Evolutionary conservation across 2,888 invertebrate species (phyloP), one percentile per base, ranked within the genome.

Genomic region (Chymomyza procnemis): DNA sequence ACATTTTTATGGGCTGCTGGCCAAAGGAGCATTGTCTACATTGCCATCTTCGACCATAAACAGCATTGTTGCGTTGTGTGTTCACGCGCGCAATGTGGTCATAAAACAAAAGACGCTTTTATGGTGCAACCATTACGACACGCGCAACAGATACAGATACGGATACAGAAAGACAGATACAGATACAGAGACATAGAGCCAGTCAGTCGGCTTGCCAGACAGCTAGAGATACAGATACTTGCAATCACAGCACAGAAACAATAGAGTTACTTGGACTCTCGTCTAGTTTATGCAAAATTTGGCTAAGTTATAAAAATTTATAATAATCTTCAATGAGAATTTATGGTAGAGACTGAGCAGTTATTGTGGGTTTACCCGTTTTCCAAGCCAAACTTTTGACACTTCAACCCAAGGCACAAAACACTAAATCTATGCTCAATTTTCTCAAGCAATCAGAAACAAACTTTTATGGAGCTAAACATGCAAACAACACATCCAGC

Each of bases 41-140:
- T 64, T 41, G 66, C 62, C 61, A 62, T 64, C 21, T n/a, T 16
- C 19, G 64, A 68, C 64, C 78, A 86, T 85, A 85, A 88, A 85
- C 79, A 79, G 67, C 75, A 80, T 87, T 87, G 82, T 86, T 86
- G 73, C 81, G 73, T 74, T 80, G 58, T 66, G 85, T 78, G 81
- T 82, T 82, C 80, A 87, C 84, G 79, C 85, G 85, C 81, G 79
- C 88, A 85, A 74, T 89, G 89, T 75, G 89, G 89, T 89, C 80
- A 78, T 89, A 84, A 83, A 89, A 89, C 89, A 89, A 89, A 89
- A 80, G 79, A 89, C 78, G 72, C 78, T 88, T 88, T 87, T 85
- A 87, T 80, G 86, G 71, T 61, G 63, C 69, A 73, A 78, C 84
- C 88, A 88, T 87, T 84, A 85, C 80, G 80, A 67, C 79, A 85